These are phyloP conservation scores for Agrilus planipennis DNA, from an alignment of 1,140 invertebrate species.

Conservation along the genomic window DNA sequence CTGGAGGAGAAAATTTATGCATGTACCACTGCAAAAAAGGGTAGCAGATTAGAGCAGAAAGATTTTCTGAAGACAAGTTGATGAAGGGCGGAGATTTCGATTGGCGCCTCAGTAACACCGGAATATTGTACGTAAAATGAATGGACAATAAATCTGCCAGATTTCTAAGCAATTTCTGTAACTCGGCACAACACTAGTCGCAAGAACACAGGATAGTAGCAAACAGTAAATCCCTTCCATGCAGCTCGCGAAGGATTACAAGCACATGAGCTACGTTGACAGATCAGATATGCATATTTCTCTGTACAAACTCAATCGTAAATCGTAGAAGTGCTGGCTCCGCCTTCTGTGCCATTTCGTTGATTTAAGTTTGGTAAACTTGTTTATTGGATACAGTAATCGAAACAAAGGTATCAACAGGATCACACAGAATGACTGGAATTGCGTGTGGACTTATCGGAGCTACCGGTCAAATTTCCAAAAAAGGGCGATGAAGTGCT, in stretches of 20 bases:
- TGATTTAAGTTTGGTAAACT: constrained; percentile 15
- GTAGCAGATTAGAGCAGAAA: not conserved
- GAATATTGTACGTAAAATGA: constrained; percentile 31
- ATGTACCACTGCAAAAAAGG: not conserved
- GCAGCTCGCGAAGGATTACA: constrained; percentile 25
- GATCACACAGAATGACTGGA: constrained; percentile 9
- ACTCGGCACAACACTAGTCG: constrained; percentile 6
- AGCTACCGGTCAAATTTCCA: not conserved
- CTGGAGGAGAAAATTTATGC: not conserved
- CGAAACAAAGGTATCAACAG: constrained; percentile 1
- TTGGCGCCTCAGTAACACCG: constrained; percentile 26
- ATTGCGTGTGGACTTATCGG: constrained; percentile 13
- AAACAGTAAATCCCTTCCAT: constrained; percentile 19
- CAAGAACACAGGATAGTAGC: constrained; percentile 5
- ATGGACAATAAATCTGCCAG: constrained; percentile 32
- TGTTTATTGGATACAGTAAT: constrained; percentile 13
- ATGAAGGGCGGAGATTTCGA: constrained; percentile 29
- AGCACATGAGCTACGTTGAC: constrained; percentile 32
- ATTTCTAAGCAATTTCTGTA: constrained; percentile 33
- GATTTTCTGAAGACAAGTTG: constrained; percentile 25
- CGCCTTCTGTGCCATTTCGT: constrained; percentile 16
- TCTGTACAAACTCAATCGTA: constrained; percentile 28
- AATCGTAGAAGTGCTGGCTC: constrained; percentile 29
- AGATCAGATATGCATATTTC: constrained; percentile 30
- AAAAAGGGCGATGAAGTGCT: not conserved